A percentile compares a stretch with the other conserved stretches of the same genome.
Evolutionary conservation across 2,113 vertebrate species (phyloP).

Genomic region (Porphyrio hochstetteri): DNA sequence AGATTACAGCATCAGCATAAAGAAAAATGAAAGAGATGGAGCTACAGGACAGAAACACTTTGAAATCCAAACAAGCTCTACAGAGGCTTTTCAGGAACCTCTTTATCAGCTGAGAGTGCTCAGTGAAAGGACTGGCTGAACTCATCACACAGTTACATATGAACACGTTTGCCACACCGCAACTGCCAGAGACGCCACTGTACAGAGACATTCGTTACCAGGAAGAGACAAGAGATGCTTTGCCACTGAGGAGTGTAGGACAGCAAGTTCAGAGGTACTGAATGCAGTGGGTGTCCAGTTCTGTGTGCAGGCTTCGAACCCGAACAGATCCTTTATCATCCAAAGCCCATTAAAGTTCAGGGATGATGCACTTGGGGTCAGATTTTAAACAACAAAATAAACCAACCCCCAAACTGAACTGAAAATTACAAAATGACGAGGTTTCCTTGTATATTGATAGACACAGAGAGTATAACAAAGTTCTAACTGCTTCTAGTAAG

Average conservation of each 20-base stretch:
- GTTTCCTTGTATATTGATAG: neutral
- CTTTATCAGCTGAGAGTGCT: neutral
- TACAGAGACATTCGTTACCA: neutral
- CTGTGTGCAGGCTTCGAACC: neutral
- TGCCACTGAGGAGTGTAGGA: rapidly evolving
- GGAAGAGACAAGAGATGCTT: neutral
- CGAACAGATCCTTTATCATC: neutral
- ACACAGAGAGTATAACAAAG: neutral
- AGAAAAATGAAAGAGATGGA: neutral
- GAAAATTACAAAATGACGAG: neutral
- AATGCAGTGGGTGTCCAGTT: neutral
- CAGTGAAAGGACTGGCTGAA: neutral
- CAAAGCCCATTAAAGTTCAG: neutral
- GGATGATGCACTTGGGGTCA: neutral
- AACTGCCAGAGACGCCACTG: neutral
- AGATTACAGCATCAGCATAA: constrained; percentile 28
- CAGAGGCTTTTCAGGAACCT: neutral
- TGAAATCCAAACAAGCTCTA: constrained; percentile 31
- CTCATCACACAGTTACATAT: neutral
- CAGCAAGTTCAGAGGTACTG: neutral
- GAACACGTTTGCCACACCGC: neutral
- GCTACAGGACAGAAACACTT: neutral
- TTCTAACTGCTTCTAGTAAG: neutral
- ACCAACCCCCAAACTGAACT: neutral
- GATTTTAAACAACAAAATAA: neutral